A percentile compares a stretch with the other conserved stretches of the same genome.
Conservation (phyloP, 92 coral and sea anemone genomes). For the Epizoanthus scotinus region DNA sequence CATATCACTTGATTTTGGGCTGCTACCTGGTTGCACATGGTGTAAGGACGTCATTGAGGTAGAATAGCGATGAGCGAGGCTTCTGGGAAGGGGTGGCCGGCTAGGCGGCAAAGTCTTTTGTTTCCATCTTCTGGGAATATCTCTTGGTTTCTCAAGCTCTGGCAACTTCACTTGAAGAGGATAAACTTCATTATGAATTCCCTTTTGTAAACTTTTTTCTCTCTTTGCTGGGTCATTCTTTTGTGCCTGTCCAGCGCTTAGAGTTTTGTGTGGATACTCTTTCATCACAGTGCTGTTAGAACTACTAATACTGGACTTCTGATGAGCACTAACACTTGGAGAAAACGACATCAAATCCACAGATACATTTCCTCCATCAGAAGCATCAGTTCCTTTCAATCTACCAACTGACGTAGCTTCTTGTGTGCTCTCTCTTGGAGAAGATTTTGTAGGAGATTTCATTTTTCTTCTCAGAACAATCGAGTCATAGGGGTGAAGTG, state of each 20-base stretch:
- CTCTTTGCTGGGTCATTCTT: background rate
- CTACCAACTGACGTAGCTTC: background rate
- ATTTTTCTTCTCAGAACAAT: slow-evolving; percentile 56
- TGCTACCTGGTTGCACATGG: slow-evolving; percentile 37
- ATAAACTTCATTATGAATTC: background rate
- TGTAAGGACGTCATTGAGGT: slow-evolving; percentile 26
- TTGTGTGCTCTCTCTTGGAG: slow-evolving; percentile 43
- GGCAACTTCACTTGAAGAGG: slow-evolving; percentile 71
- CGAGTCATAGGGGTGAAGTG: slow-evolving; percentile 76
- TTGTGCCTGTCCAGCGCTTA: background rate
- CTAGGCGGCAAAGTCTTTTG: slow-evolving; percentile 41
- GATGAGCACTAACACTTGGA: background rate
- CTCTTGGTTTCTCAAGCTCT: slow-evolving; percentile 46
- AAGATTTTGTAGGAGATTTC: slow-evolving; percentile 42
- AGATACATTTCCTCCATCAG: slow-evolving; percentile 12
- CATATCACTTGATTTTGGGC: slow-evolving; percentile 16
- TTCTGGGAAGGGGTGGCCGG: slow-evolving; percentile 47
- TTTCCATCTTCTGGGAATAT: slow-evolving; percentile 4
- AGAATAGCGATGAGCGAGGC: slow-evolving; percentile 50
- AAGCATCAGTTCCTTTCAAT: slow-evolving; percentile 10
- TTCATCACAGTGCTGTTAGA: background rate
- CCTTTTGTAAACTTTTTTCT: background rate
- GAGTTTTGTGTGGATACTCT: background rate
- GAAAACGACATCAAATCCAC: background rate
- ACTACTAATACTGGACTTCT: background rate